Evolutionary conservation across 2,113 vertebrate genomes (phyloP).

Genomic region (Anguilla rostrata): DNA sequence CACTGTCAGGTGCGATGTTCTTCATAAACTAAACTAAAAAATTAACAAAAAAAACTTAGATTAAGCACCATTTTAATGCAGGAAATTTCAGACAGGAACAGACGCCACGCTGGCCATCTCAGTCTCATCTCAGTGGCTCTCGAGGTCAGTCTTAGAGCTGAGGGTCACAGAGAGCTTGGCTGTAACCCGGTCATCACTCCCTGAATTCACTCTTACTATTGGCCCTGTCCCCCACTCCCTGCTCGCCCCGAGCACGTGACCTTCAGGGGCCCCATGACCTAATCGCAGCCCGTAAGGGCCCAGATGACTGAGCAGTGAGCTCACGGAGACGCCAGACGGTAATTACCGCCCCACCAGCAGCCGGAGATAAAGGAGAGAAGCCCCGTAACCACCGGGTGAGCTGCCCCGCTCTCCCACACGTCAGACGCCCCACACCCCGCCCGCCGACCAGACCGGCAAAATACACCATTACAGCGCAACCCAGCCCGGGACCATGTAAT

Average conservation of each 20-base stretch:
- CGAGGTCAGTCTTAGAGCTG: neutral
- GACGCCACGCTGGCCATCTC: neutral
- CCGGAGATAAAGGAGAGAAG: neutral
- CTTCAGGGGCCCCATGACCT: neutral
- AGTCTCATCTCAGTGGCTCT: neutral
- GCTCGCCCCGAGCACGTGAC: neutral
- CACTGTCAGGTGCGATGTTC: no score
- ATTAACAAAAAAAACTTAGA: no score
- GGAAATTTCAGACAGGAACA: neutral
- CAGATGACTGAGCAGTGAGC: neutral
- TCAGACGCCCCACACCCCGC: neutral
- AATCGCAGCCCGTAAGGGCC: neutral
- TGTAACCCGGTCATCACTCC: neutral
- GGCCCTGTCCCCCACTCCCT: neutral
- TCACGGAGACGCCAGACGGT: neutral
- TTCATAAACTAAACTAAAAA: no score
- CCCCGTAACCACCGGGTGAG: constrained; percentile 1
- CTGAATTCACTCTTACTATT: neutral
- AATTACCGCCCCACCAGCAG: neutral
- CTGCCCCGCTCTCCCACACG: neutral
- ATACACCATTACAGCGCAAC: neutral
- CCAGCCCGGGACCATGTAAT: neutral
- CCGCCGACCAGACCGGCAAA: neutral
- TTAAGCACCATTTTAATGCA: neutral
- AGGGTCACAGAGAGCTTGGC: neutral